phyloP scores from a whole-genome alignment of 2,888 invertebrate species.

The Chrysolina oricalcia region DNA sequence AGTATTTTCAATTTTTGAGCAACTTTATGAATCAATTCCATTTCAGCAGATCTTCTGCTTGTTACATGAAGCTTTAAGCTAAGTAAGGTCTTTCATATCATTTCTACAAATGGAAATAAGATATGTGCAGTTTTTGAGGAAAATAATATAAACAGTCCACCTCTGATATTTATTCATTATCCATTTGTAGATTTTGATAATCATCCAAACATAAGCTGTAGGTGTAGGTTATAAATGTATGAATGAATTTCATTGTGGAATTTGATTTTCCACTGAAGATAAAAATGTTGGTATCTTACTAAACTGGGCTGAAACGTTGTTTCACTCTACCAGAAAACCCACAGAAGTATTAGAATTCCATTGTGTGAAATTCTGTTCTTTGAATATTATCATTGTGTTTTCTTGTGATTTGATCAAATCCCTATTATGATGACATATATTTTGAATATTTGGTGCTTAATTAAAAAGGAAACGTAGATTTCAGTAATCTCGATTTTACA shows the following conservation, averaged over 20 bases:
- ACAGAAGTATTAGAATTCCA: constrained; percentile 13
- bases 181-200: constrained; percentile 47
- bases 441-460: constrained; percentile 53
- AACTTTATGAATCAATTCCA: constrained; percentile 45
- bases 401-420: constrained; percentile 33
- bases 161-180: constrained; percentile 6
- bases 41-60: constrained; percentile 47
- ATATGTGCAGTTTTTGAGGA: no score
- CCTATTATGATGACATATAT: constrained; percentile 33
- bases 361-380: constrained; percentile 7
- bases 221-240: constrained; percentile 32
- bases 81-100: constrained; percentile 45
- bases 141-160: background rate
- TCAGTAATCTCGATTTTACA: constrained; percentile 46
- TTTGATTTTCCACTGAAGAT: constrained; percentile 9
- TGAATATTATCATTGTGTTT: constrained; percentile 29
- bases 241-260: constrained; percentile 38
- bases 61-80: constrained; percentile 51
- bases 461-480: constrained; percentile 37
- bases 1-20: constrained; percentile 32
- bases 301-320: background rate
- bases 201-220: constrained; percentile 41
- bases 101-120: constrained; percentile 42
- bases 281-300: background rate
- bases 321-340: background rate